These are phyloP conservation scores for Hybos culiciformis DNA, from an alignment of 2,888 invertebrate species.

Conservation along the genomic window DNA sequence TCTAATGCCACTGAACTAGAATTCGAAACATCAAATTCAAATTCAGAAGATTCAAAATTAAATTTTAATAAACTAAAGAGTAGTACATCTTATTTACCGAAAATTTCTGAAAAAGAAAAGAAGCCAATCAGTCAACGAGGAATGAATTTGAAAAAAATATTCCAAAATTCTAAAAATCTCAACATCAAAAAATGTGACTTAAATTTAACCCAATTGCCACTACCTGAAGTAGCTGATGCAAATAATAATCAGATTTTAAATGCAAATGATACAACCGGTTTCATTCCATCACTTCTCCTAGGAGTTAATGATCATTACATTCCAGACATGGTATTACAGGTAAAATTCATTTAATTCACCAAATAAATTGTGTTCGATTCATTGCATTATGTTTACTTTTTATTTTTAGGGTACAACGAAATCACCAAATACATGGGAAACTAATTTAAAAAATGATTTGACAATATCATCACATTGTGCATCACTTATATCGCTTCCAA, in stretches of 20 bases:
- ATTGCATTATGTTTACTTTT: constrained; percentile 10
- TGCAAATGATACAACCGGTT: constrained; percentile 33
- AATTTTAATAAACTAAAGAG: constrained; percentile 11
- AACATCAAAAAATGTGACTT: constrained; percentile 20
- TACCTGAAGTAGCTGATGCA: constrained; percentile 36
- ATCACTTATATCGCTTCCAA: constrained; percentile 52
- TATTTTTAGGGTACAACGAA: constrained; percentile 41
- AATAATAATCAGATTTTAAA: constrained; percentile 25
- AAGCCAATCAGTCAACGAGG: background rate
- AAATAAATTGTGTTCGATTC: constrained; percentile 8
- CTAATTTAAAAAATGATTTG: constrained; percentile 39
- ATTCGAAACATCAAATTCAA: constrained; percentile 37
- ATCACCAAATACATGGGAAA: constrained; percentile 45
- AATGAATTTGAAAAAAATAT: constrained; percentile 10
- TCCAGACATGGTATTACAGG: constrained; percentile 65
- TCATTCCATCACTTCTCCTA: constrained; percentile 46
- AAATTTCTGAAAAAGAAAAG: background rate
- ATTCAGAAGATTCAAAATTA: constrained; percentile 12
- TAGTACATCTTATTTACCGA: constrained; percentile 7
- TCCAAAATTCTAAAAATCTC: constrained; percentile 9
- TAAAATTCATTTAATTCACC: constrained; percentile 21
- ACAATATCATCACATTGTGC: constrained; percentile 38
- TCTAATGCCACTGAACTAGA: constrained; percentile 65
- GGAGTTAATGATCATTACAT: constrained; percentile 52
- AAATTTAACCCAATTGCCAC: constrained; percentile 26